Evolutionary conservation across 1,140 invertebrate genomes (phyloP).

Genomic region (Caenorhabditis latens): DNA sequence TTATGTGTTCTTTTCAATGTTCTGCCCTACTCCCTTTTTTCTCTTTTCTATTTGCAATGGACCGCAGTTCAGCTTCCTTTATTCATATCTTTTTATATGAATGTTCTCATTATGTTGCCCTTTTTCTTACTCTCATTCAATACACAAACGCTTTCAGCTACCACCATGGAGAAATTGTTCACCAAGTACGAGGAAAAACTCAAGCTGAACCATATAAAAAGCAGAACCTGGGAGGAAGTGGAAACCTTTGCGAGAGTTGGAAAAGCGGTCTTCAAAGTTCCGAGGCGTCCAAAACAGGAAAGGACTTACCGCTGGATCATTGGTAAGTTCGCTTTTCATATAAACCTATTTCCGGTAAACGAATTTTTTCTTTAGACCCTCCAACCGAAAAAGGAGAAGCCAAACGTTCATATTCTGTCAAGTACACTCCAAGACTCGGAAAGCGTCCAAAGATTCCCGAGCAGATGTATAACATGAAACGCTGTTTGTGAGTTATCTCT

Average conservation of each 20-base stretch:
- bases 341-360: neutral
- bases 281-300: neutral
- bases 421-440: neutral
- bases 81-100: neutral
- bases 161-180: neutral
- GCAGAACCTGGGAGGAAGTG: neutral
- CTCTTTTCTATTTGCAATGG: neutral
- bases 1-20: neutral
- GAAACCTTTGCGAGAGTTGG: neutral
- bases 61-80: neutral
- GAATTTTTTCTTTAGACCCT: neutral
- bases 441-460: constrained; percentile 2
- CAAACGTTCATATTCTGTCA: neutral
- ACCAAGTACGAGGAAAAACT: neutral
- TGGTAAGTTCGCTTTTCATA: neutral
- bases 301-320: constrained; percentile 9
- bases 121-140: neutral
- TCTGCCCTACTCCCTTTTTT: neutral
- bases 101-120: neutral
- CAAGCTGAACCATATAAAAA: neutral
- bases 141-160: neutral
- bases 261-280: constrained; percentile 35
- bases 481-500: constrained; percentile 9
- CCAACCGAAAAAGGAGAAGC: neutral
- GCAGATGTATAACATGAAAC: constrained; percentile 23